Evolutionary conservation across 2,113 vertebrate species (phyloP).

Genomic region (Mesembrinibis cayennensis): DNA sequence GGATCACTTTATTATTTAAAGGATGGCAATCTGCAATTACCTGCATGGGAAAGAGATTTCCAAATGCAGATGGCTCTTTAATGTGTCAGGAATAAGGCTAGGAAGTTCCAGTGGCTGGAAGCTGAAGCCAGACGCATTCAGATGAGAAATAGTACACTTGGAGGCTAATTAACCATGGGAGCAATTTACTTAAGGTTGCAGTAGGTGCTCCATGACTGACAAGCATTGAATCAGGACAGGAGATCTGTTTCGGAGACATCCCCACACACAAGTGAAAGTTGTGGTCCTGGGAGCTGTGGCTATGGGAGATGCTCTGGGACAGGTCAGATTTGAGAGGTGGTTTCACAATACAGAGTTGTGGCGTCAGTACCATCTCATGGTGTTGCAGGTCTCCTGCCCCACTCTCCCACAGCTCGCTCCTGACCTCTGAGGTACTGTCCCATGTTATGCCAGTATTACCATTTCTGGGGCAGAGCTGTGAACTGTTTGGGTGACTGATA

Average conservation of each 20-base stretch:
- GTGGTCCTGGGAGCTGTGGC: neutral
- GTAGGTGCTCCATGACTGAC: neutral
- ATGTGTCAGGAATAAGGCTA: neutral
- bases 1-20: neutral
- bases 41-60: conserved; percentile 7
- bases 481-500: neutral
- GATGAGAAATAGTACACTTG: conserved; percentile 25
- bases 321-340: neutral
- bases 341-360: neutral
- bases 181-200: conserved; percentile 10
- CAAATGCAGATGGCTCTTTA: neutral
- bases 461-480: neutral
- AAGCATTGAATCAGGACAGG: neutral
- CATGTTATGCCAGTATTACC: neutral
- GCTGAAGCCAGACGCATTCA: neutral
- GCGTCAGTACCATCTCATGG: no score
- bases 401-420: neutral
- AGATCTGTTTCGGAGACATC: neutral
- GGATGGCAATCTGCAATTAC: neutral
- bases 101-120: conserved; percentile 1
- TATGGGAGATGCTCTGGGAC: neutral
- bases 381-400: neutral
- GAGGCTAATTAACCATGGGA: conserved; percentile 21
- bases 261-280: neutral
- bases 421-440: neutral